Conservation (phyloP, 2,888 invertebrate species). For the Aleiodes testaceus region DNA sequence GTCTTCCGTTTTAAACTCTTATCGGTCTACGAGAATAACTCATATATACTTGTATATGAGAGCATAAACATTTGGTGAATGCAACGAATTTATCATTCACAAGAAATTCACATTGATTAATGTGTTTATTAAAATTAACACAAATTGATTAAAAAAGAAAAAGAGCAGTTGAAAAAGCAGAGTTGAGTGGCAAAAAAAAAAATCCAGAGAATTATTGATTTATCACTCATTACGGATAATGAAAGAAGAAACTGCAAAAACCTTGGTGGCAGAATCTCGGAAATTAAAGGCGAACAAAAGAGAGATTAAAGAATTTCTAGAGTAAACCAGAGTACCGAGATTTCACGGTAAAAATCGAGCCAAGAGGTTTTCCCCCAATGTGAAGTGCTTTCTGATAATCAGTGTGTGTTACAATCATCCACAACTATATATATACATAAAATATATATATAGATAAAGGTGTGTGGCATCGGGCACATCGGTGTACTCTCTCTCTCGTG, state of each 20-base stretch:
- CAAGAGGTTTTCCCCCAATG: background rate
- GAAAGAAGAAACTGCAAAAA: slow-evolving; percentile 42
- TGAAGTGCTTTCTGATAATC: slow-evolving; percentile 7
- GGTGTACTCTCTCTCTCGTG: slow-evolving; percentile 20
- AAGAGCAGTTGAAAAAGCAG: background rate
- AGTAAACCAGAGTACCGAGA: slow-evolving; percentile 54
- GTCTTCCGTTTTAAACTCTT: slow-evolving; percentile 61
- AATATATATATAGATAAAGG: background rate
- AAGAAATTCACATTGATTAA: slow-evolving; percentile 12
- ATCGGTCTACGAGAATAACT: slow-evolving; percentile 56
- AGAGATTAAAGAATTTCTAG: slow-evolving; percentile 57
- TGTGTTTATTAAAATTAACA: slow-evolving; percentile 13
- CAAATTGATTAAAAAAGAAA: background rate
- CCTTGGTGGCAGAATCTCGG: slow-evolving; percentile 33
- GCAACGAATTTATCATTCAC: slow-evolving; percentile 28
- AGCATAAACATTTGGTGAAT: slow-evolving; percentile 41
- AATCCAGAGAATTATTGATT: background rate
- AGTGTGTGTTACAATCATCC: slow-evolving; percentile 3
- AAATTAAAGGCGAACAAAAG: background rate
- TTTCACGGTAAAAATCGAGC: slow-evolving; percentile 45
- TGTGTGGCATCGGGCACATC: slow-evolving; percentile 30
- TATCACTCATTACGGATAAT: background rate
- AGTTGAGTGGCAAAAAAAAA: background rate
- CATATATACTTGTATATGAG: slow-evolving; percentile 17
- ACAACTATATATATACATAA: no score